Base-by-base conservation (phyloP, 1,140 invertebrate genomes). In the Drosophila malerkotliana region DNA sequence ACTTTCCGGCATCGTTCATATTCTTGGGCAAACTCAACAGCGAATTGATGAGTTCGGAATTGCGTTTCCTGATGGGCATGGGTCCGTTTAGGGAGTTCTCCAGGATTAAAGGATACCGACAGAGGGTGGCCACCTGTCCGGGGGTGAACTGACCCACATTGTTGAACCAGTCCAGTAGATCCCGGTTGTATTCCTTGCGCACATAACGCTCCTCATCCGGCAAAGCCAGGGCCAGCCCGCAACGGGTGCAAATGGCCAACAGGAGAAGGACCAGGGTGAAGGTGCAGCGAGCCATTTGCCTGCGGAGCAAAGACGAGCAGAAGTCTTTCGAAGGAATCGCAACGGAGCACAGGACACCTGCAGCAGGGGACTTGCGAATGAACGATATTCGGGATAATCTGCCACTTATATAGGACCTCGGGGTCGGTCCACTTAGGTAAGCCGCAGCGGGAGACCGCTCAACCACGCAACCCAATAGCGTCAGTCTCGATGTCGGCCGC, bases 21-120 rank as follows among this genome's bases (percentile, higher is more conserved):
- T 94, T 94, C 75, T 95, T 95, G 10, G 95, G 95, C 28, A 96
- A 82, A 26, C 94, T 94, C 1, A 96, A 88, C 1, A 96, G 91
- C 1, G 95, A 95, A 77, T 96, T 96, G 59, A 96, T 96, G 4
- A 96, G 91, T 76, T 96, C 95, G 0, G 95, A 95, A 79, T 96
- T 96, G 6, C 95, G 93, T 88, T 96, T 96, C 1, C 90, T 91
- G 62, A 92, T 77, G 8, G 68, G 67, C 9, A 84, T 63, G 8
- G 90, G 67, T 10, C 45, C 62, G 18, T 51, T 39, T 18, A 90
- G 44, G 0, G 67, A 72, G 62, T 91, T 91, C 30, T 52, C 71
- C 48, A 68, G 30, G 26, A 74, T 74, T 32, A 84, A 60, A 0
- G 83, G 83, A 71, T 87, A 90, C 47, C 80, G 82, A 45, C 88